Base-by-base conservation (phyloP, 2,888 invertebrate species). In the Fabriciana adippe region DNA sequence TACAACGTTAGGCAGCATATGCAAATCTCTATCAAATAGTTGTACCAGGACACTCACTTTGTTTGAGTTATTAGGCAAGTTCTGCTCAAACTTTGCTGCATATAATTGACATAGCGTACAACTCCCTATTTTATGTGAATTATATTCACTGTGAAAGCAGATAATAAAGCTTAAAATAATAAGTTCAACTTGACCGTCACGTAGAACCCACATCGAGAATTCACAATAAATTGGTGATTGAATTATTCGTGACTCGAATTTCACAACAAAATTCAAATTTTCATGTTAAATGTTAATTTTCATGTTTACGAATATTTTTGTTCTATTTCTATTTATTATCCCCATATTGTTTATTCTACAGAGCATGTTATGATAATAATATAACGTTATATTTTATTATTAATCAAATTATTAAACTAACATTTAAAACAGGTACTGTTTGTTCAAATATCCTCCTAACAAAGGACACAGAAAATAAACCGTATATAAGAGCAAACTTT, bases 211-310 rank as follows among this genome's bases (percentile, higher is more conserved):
- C 59, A 74, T 70, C 55, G 60, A 48, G 63, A 72, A 70, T 70
- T 64, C 64, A 59, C 50, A 68, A 68, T 55, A 68, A 68, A 61
- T 68, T 45, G 78, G 51, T 66, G 21, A 67, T 66, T 68, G 66
- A 64, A 70, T 70, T 64, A 66, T 59, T 62, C 64, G 78, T 79
- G 77, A 80, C 67, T 56, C 55, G 68, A 72, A 72, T 71, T 64
- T 68, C 62, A 53, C 45, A 69, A 68, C 72, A 76, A 74, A 77
- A 70, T 66, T 35, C 74, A 68, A 69, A 65, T 61, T 54, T 18
- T 21, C 45, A 61, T 55, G 31, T 57, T 41, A 45, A 61, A 14
- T 13, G 13, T 56, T 48, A 26, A 21, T 18, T 14, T 57, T 26
- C 26, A 21, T 59, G 35, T 41, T 41, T 11, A 41, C 35, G 35